Evolutionary conservation across 2,113 vertebrate genomes (phyloP).

Genomic region (Notarius quadriscutis): DNA sequence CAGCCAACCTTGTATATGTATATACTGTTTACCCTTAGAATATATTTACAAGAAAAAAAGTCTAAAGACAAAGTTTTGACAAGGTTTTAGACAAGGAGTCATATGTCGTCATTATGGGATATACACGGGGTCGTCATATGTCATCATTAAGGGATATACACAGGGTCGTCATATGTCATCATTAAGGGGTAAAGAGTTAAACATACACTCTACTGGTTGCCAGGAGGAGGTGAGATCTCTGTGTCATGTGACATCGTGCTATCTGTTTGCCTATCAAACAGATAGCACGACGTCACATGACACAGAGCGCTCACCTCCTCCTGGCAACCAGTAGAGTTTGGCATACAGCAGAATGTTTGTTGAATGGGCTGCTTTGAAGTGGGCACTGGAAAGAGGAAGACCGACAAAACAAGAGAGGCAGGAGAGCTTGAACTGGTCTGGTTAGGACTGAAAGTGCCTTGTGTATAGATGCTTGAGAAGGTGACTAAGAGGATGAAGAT

Average conservation of each 20-base stretch:
- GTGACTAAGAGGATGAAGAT: conserved; percentile 89
- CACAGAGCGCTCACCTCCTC: conserved; percentile 34
- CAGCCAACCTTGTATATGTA: no score
- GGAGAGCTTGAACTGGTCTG: conserved; percentile 32
- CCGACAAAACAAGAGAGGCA: conserved; percentile 28
- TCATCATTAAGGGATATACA: no score
- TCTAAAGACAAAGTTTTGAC: no score
- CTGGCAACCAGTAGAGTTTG: conserved; percentile 39
- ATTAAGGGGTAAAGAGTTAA: no score
- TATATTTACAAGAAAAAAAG: no score
- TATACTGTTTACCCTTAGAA: no score
- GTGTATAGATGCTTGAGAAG: conserved; percentile 86
- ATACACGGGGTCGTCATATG: no score
- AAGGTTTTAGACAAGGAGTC: no score
- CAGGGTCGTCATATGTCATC: no score
- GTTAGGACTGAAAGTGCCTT: conserved; percentile 47
- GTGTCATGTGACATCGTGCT: conserved; percentile 46
- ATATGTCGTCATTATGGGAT: no score
- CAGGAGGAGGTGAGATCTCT: conserved; percentile 44
- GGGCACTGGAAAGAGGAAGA: conserved; percentile 13
- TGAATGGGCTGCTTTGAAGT: conserved; percentile 11
- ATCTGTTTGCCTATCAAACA: conserved; percentile 22
- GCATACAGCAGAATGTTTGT: conserved; percentile 38
- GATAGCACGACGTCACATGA: conserved; percentile 48
- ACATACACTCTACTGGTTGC: conserved; percentile 10